Percentiles rank a stretch among this genome's conserved stretches.
Evolutionary conservation across 2,888 invertebrate genomes (phyloP).

Genomic region (Stomorhina lunata): DNA sequence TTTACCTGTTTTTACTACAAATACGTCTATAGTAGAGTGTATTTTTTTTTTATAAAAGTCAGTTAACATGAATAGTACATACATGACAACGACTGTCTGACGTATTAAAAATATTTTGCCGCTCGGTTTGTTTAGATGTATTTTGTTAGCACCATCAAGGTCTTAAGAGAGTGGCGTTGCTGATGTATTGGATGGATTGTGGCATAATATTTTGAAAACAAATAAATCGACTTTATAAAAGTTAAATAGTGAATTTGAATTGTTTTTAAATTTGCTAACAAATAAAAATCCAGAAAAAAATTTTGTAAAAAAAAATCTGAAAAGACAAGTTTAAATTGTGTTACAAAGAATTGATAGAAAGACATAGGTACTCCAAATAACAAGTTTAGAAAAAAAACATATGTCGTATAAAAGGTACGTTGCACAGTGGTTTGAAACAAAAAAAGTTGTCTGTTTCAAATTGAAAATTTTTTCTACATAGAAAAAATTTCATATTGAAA

Average conservation of each 20-base stretch:
- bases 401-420: too few species aligned
- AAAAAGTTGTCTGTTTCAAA: too few species aligned
- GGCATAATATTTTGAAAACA: slow-evolving; percentile 9
- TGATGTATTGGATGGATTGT: neutral
- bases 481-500: too few species aligned
- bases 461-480: too few species aligned
- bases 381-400: too few species aligned
- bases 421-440: too few species aligned
- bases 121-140: slow-evolving; percentile 3
- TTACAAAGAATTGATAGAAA: slow-evolving; percentile 14
- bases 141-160: slow-evolving; percentile 57
- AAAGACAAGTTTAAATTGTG: slow-evolving; percentile 47
- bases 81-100: slow-evolving; percentile 23
- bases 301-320: slow-evolving; percentile 20
- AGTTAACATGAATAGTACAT: slow-evolving; percentile 30
- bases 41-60: too few species aligned
- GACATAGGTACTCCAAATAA: too few species aligned
- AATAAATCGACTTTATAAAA: slow-evolving; percentile 4
- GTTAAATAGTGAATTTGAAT: neutral
- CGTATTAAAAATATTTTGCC: neutral
- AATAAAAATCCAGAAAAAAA: slow-evolving; percentile 25
- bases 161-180: slow-evolving; percentile 61
- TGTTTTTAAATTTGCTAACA: neutral
- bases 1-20: neutral
- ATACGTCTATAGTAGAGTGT: neutral